phyloP scores from a whole-genome alignment of 2,888 invertebrate species.

The Gordius sp. region DNA sequence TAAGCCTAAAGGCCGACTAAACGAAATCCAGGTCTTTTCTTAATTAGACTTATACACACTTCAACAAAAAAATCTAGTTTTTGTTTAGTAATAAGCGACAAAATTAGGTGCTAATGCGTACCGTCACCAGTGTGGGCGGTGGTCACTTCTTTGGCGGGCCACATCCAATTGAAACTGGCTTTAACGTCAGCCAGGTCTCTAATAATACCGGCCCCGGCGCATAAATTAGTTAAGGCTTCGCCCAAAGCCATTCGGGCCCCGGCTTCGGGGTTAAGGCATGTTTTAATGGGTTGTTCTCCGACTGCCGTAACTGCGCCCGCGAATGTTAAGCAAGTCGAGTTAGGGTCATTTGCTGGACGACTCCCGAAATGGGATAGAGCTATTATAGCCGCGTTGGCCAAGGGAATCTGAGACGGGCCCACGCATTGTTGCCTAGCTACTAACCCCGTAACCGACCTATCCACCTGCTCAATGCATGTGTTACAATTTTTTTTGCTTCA shows the following conservation, averaged over 20 bases:
- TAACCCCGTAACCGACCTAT: constrained; percentile 64
- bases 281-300: constrained; percentile 86
- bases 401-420: constrained; percentile 75
- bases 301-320: constrained; percentile 77
- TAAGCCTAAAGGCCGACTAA: too few relatives aligned
- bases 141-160: constrained; percentile 70
- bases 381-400: constrained; percentile 63
- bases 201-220: constrained; percentile 31
- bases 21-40: too few relatives aligned
- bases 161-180: constrained; percentile 99
- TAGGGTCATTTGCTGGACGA: too few relatives aligned
- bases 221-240: constrained; percentile 69
- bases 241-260: constrained; percentile 79
- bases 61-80: too few relatives aligned
- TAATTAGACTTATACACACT: too few relatives aligned
- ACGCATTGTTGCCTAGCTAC: constrained; percentile 94
- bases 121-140: too few relatives aligned
- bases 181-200: constrained; percentile 52
- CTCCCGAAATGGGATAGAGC: constrained; percentile 60
- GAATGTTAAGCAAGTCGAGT: too few relatives aligned
- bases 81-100: too few relatives aligned
- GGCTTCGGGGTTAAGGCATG: constrained; percentile 44
- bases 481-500: neutral
- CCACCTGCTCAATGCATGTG: constrained; percentile 25
- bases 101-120: too few relatives aligned